These are phyloP conservation scores for Centropus unirufus DNA, from an alignment of 2,113 vertebrate genomes.

Conservation along the genomic window DNA sequence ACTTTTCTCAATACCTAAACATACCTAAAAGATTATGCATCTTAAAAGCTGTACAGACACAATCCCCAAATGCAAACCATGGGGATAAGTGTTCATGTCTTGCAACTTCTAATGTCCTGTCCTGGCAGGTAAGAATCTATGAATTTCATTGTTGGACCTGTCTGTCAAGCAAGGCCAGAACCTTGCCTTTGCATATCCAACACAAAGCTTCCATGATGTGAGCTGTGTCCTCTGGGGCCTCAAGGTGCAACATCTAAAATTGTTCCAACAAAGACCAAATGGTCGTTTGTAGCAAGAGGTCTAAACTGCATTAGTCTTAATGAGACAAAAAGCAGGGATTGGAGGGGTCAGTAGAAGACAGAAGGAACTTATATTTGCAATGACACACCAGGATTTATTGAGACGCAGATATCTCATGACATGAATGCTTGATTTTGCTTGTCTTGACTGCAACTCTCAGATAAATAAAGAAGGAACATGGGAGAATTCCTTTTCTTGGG, in stretches of 20 bases:
- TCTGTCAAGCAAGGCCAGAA: background rate
- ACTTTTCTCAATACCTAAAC: background rate
- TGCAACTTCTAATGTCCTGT: background rate
- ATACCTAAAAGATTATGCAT: background rate
- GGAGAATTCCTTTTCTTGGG: background rate
- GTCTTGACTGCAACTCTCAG: background rate
- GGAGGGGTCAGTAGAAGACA: background rate
- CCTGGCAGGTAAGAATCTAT: background rate
- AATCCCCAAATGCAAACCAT: background rate
- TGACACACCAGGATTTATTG: background rate
- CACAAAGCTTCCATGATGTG: background rate
- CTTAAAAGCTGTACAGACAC: background rate
- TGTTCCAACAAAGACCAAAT: background rate
- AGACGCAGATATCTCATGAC: background rate
- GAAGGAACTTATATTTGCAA: background rate
- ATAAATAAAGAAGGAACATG: background rate
- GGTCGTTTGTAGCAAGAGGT: background rate
- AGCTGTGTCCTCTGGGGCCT: background rate
- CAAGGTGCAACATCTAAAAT: background rate
- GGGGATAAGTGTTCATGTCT: background rate
- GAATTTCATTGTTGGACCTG: background rate
- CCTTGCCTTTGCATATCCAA: background rate
- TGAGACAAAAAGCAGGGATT: background rate
- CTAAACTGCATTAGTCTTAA: background rate
- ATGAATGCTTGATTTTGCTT: background rate